phyloP scores from a whole-genome alignment of 1,140 invertebrate genomes.

The Pollicipes pollicipes region DNA sequence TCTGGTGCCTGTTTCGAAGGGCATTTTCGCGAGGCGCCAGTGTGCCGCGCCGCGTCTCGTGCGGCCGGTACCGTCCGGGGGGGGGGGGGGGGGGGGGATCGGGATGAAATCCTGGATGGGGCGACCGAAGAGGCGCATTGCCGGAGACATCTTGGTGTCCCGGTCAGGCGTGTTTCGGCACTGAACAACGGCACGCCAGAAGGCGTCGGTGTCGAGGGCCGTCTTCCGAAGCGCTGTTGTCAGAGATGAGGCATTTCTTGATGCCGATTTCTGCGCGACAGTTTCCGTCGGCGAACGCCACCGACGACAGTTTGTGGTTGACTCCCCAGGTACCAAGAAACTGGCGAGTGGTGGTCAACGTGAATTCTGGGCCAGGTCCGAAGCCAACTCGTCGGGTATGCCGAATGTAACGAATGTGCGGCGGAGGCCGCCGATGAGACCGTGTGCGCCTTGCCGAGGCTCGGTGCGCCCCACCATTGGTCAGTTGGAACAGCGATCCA shows the following conservation, averaged over 20 bases:
- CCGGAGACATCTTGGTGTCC: constrained; percentile 4
- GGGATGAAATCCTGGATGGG: constrained; percentile 8
- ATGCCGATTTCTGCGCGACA: constrained; percentile 7
- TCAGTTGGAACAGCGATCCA: background rate
- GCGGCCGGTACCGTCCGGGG: background rate
- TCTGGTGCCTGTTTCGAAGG: background rate
- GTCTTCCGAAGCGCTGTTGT: background rate
- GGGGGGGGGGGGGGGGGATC: no score
- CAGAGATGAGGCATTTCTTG: constrained; percentile 6
- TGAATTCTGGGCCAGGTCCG: background rate
- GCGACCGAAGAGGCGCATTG: constrained; percentile 7
- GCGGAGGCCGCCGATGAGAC: background rate
- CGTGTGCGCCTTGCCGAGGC: no score
- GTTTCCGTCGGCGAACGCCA: constrained; percentile 5
- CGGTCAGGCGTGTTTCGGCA: constrained; percentile 9
- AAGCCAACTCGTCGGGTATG: background rate
- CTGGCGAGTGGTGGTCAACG: background rate
- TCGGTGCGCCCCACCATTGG: background rate
- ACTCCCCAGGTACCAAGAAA: constrained; percentile 8
- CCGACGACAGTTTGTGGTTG: background rate
- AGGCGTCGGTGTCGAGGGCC: constrained; percentile 4
- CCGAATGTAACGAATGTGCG: background rate
- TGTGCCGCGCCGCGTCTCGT: background rate
- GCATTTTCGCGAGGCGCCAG: background rate
- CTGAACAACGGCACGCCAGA: constrained; percentile 6